A percentile compares a stretch with the other conserved stretches of the same genome.
Evolutionary conservation across 2,113 vertebrate genomes (phyloP).

Genomic region (Chloropsis cyanopogon): DNA sequence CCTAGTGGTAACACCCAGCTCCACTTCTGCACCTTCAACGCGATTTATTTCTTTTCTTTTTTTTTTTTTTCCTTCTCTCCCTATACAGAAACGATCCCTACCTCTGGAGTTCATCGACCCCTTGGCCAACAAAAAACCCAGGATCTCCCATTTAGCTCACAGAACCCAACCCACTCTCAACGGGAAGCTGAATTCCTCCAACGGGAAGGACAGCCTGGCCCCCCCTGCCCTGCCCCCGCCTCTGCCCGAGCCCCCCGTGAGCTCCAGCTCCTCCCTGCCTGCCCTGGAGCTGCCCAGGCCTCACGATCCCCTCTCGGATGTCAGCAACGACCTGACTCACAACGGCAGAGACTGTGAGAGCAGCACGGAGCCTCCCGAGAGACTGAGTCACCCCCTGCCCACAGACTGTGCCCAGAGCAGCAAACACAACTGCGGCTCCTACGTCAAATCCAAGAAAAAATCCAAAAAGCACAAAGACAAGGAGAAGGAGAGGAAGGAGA

Average conservation of each 20-base stretch:
- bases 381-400: constrained; percentile 66
- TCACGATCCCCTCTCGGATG: constrained; percentile 86
- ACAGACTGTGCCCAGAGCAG: constrained; percentile 65
- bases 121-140: constrained; percentile 87
- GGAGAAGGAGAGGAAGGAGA: constrained; percentile 86
- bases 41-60: background rate
- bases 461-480: constrained; percentile 96
- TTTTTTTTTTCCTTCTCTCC: accelerated
- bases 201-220: constrained; percentile 73
- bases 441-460: constrained; percentile 86
- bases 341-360: constrained; percentile 84
- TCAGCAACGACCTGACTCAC: constrained; percentile 88
- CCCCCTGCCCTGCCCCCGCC: constrained; percentile 13
- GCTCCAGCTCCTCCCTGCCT: constrained; percentile 70
- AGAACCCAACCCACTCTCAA: constrained; percentile 81
- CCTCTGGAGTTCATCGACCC: constrained; percentile 89
- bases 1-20: background rate
- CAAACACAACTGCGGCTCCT: constrained; percentile 64
- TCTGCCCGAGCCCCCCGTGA: constrained; percentile 2
- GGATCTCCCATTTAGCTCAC: constrained; percentile 88
- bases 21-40: background rate
- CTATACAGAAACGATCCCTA: constrained; percentile 83
- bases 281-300: constrained; percentile 78
- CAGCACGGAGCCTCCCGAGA: constrained; percentile 71
- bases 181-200: constrained; percentile 80